A percentile compares a stretch with the other conserved stretches of the same genome.
Conservation (phyloP, 2,113 vertebrate species). For the Cygnus buccinator region DNA sequence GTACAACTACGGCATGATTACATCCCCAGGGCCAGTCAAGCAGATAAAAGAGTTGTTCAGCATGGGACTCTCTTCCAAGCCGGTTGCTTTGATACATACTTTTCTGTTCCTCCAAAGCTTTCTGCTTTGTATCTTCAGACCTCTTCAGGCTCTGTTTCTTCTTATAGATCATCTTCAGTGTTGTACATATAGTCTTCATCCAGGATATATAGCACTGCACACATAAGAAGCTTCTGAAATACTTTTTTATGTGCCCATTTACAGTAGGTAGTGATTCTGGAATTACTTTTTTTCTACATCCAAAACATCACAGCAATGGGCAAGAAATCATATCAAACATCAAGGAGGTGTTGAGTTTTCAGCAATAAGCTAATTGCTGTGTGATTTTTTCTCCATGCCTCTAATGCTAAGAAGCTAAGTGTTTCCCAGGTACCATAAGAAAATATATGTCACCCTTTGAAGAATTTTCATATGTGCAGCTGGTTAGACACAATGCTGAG, state of each 20-base stretch:
- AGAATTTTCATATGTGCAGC: conserved; percentile 15
- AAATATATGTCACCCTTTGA: conserved; percentile 17
- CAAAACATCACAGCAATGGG: background rate
- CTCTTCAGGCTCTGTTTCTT: conserved; percentile 5
- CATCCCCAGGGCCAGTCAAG: background rate
- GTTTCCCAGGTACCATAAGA: background rate
- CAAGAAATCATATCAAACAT: background rate
- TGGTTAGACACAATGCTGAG: background rate
- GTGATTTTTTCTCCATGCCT: background rate
- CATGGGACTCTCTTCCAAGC: background rate
- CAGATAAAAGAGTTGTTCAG: background rate
- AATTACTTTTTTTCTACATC: background rate
- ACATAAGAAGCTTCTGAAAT: background rate
- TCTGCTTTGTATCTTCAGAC: background rate
- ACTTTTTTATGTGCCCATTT: background rate
- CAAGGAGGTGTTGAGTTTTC: conserved; percentile 32
- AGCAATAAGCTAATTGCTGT: background rate
- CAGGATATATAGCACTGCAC: background rate
- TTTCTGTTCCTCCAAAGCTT: background rate
- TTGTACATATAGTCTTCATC: background rate
- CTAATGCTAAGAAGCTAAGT: background rate
- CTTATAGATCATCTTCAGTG: background rate
- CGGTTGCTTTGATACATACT: background rate
- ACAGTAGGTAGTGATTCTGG: background rate
- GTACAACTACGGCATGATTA: fast-evolving